Percentiles rank a stretch among this genome's conserved stretches.
Evolutionary conservation across 2,113 vertebrate genomes (phyloP).

Genomic region (Azemiops feae): DNA sequence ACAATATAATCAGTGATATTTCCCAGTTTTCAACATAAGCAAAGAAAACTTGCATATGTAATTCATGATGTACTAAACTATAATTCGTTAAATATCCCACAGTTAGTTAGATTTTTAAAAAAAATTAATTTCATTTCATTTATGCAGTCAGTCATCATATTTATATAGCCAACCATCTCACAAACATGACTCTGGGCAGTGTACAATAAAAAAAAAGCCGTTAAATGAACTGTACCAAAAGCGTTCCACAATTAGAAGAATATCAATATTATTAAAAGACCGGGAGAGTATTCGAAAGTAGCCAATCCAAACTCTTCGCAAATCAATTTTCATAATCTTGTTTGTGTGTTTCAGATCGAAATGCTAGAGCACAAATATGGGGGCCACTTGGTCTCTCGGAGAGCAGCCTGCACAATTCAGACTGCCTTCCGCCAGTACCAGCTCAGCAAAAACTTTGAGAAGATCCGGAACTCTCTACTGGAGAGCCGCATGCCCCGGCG

Average conservation of each 20-base stretch:
- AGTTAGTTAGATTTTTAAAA: background rate
- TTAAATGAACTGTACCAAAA: background rate
- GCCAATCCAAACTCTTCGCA: conserved; percentile 6
- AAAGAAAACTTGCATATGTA: background rate
- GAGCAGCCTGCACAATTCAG: conserved; percentile 96
- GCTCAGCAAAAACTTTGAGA: conserved; percentile 99
- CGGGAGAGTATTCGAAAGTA: background rate
- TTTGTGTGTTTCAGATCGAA: conserved; percentile 83
- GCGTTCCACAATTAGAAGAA: background rate
- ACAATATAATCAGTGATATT: background rate
- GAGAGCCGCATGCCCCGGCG: conserved; percentile 93
- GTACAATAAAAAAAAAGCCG: background rate
- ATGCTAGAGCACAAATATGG: conserved; percentile 98
- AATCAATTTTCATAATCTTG: background rate
- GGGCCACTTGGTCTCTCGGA: conserved; percentile 90
- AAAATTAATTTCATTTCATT: background rate
- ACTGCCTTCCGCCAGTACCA: conserved; percentile 98
- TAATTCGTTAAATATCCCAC: background rate
- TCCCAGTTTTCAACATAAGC: background rate
- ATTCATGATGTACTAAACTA: background rate
- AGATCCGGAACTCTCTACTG: conserved; percentile 94
- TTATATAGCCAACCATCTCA: background rate
- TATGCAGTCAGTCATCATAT: background rate
- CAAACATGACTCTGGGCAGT: background rate
- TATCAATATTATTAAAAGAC: background rate